Evolutionary conservation across 2,113 vertebrate genomes (phyloP).

Genomic region (Piaya cayana): DNA sequence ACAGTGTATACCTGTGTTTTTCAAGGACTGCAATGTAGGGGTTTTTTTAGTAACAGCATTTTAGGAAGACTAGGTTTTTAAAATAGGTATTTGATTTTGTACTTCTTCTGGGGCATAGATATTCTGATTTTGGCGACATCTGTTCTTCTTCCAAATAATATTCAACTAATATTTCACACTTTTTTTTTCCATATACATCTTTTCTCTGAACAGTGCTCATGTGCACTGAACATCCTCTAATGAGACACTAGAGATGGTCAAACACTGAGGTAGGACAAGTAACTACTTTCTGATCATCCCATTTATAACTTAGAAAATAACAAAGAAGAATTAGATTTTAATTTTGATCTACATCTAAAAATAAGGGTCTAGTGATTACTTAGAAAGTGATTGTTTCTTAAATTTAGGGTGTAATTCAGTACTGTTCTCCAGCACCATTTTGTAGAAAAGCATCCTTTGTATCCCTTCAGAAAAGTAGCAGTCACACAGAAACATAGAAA

Average conservation of each 20-base stretch:
- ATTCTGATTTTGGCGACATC: neutral
- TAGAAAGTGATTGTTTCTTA: neutral
- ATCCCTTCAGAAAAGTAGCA: neutral
- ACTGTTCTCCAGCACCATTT: neutral
- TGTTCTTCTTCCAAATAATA: neutral
- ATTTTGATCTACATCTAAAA: neutral
- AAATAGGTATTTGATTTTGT: neutral
- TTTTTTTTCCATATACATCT: neutral
- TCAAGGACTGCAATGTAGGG: neutral
- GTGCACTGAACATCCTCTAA: neutral
- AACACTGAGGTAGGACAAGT: neutral
- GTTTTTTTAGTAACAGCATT: neutral
- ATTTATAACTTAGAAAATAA: neutral
- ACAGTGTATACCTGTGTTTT: neutral
- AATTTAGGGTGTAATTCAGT: neutral
- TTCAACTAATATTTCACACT: neutral
- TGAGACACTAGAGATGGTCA: neutral
- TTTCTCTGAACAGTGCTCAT: neutral
- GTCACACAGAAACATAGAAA: neutral
- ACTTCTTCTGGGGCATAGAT: neutral
- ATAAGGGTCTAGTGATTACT: neutral
- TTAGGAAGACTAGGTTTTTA: neutral
- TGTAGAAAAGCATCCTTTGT: neutral
- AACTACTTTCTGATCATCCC: neutral
- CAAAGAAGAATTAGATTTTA: neutral